Evolutionary conservation across 2,797 vertebrate genomes (phyloP), one percentile per base, ranked within the genome.

Genomic region (Clarias fuscus): DNA sequence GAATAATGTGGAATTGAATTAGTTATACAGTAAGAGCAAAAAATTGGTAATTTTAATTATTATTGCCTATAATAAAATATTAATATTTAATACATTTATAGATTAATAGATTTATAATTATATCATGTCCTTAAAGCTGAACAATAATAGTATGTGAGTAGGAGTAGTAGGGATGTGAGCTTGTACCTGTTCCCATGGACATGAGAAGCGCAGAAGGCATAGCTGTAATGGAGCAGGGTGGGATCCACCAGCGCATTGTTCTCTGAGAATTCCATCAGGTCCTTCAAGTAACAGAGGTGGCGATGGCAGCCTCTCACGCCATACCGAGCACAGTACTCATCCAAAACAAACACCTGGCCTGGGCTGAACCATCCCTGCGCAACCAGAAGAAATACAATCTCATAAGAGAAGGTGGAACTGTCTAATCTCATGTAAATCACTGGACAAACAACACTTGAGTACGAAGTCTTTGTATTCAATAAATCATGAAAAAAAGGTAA

Each of bases 141-240:
- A 43, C 33, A 43, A 13, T 40, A 40, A 71, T 8, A n/a, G 73
- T 18, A 76, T 76, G 59, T 80, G 78, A n/a, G 33, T 43, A 59
- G 43, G 3, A 30, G 7, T 53, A 85, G 20, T 10, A 18, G 13
- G 27, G 56, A 62, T 24, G 4, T 77, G 53, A 53, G 58, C 11
- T 65, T 91, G 90, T 97, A 99, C 98, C 98, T 97, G 96, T 99
- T 99, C 75, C 98, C 98, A 6, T 99, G 98, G 92, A 99, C 96
- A 6, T 99, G 98, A 87, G 98, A 99, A 89, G 97, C 97, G 79
- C 98, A 99, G 95, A 99, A 99, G 84, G 98, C 98, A 90, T 99
- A 99, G 95, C 98, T 99, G 95, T 99, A 99, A 95, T 99, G 98
- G 24, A 99, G 96, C 87, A 99, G 96, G 53, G 97, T 99, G 76